Conservation (phyloP, 2,113 vertebrate genomes). For the Rostratula benghalensis region DNA sequence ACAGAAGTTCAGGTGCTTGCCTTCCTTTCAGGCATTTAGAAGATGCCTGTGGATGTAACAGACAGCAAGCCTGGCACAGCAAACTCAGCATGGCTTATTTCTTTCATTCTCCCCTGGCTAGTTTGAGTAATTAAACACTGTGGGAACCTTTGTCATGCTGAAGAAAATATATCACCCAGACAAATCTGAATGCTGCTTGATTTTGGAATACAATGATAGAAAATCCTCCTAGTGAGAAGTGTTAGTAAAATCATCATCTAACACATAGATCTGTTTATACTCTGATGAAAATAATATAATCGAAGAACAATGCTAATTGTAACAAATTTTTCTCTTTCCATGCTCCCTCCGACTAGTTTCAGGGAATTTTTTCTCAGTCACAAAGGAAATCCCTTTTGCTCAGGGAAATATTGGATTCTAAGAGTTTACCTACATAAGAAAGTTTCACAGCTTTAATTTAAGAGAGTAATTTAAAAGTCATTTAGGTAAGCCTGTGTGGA, state of each 20-base stretch:
- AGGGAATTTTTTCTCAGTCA: background rate
- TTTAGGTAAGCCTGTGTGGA: slow-evolving; percentile 17
- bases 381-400: slow-evolving; percentile 2
- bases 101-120: slow-evolving; percentile 24
- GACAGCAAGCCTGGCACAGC: background rate
- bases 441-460: slow-evolving; percentile 27
- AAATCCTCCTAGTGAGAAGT: background rate
- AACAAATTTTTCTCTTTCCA: background rate
- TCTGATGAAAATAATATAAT: background rate
- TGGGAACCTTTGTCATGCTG: slow-evolving; percentile 48
- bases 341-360: background rate
- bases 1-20: background rate
- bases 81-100: slow-evolving; percentile 16
- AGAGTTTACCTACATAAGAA: background rate
- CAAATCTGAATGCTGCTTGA: slow-evolving; percentile 26
- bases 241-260: slow-evolving; percentile 33
- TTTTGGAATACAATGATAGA: slow-evolving; percentile 17
- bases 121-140: slow-evolving; percentile 57
- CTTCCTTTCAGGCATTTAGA: background rate
- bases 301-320: background rate
- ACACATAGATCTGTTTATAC: slow-evolving; percentile 32
- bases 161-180: slow-evolving; percentile 37
- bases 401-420: background rate
- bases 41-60: background rate
- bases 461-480: slow-evolving; percentile 21